Base-by-base conservation (phyloP, 1,140 invertebrate genomes). In the Pogonognathellus flavescens region DNA sequence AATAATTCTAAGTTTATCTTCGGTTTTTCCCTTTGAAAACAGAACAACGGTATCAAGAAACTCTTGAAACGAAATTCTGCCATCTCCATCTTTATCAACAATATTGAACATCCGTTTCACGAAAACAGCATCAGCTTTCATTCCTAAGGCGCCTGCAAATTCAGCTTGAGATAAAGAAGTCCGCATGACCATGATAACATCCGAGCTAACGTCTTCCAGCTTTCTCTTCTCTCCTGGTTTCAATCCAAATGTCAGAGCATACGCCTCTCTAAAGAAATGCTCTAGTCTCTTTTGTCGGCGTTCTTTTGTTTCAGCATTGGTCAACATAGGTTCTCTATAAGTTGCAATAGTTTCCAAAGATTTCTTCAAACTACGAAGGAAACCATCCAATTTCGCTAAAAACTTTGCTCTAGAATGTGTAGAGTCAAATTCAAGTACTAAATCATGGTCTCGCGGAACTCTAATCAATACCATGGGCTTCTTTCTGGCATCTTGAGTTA, bases 51-150 rank as follows among this genome's bases (percentile, higher is more conserved):
- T 98, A 89, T 99, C 97, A 20, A 99, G 91, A 90, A 99, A 99
- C 92, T 99, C 98, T 91, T 98, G 96, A 90, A 99, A 99, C 11
- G 97, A 98, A 89, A 99, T 99, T 88, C 96, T 93, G 0, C 97
- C 97, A 91, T 98, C 97, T 66, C 96, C 93, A 90, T 99, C 97
- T 89, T 98, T 98, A 90, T 99, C 97, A 0, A 99, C 97, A 88
- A 99, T 97, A 88, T 98, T 98, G 90, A 99, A 99, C 98, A 99
- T 99, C 91, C 99, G 97, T 88, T 97, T 95, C 0, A 99, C 98
- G 91, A 99, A 99, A 14, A 99, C 95, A 31, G 97, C 98, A 90
- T 98, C 96, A 0, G 95, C 92, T 91, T 97, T 97, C 97, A 99
- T 99, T 20, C 98, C 98, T 6, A 99, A 91, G 0, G 98, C 98